Conservation (phyloP, 2,797 vertebrate genomes). For the Sebastes trivittatus region DNA sequence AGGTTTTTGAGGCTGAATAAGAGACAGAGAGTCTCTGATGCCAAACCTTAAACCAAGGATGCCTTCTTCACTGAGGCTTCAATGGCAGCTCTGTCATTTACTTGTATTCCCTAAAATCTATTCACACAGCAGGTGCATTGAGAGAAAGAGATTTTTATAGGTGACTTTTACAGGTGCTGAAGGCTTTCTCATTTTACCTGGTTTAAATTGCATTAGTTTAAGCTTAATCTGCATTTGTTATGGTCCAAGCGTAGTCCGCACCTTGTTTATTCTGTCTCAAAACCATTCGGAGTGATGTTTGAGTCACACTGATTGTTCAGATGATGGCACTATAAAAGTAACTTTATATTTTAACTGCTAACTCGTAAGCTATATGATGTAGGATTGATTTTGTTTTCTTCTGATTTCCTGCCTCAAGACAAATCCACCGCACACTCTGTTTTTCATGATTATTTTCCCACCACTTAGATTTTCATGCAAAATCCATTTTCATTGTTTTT, state of each 20-base stretch:
- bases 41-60: constrained; percentile 73
- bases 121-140: constrained; percentile 72
- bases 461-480: constrained; percentile 17
- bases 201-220: constrained; percentile 19
- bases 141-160: constrained; percentile 70
- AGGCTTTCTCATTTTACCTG: constrained; percentile 26
- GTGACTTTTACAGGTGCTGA: constrained; percentile 63
- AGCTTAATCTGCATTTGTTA: constrained; percentile 1
- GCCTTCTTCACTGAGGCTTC: constrained; percentile 70
- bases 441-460: constrained; percentile 24
- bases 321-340: constrained; percentile 16
- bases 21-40: constrained; percentile 74
- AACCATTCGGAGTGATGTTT: not conserved
- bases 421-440: not conserved
- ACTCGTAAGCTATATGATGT: constrained; percentile 9
- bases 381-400: constrained; percentile 16
- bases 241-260: not conserved
- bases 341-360: constrained; percentile 24
- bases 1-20: constrained; percentile 70
- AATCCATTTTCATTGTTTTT: constrained; percentile 31
- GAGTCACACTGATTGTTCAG: not conserved
- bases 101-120: constrained; percentile 61
- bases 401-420: constrained; percentile 16
- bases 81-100: constrained; percentile 77
- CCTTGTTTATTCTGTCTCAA: not conserved